Conservation (phyloP, 2,113 vertebrate species). For the Chaetodon auriga region DNA sequence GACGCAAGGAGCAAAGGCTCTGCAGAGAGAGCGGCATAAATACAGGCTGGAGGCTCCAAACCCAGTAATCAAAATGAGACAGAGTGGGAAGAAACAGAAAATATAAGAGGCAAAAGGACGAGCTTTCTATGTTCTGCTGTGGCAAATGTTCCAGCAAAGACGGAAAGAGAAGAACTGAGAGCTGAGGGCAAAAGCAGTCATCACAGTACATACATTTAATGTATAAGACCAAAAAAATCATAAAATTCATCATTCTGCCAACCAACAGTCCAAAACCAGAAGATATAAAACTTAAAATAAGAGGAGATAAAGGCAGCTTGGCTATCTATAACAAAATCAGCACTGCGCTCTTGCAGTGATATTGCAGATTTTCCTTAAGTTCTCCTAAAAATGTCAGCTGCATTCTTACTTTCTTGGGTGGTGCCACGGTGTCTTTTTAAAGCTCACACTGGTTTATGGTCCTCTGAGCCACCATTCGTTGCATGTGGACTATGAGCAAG, state of each 20-base stretch:
- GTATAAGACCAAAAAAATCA: too few relatives aligned
- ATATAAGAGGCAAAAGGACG: background rate
- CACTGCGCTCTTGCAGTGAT: background rate
- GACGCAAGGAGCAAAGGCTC: conserved; percentile 26
- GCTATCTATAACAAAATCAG: background rate
- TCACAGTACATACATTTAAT: background rate
- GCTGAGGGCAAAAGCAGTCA: background rate
- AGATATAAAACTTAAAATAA: background rate
- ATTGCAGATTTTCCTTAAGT: background rate
- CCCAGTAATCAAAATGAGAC: conserved; percentile 25
- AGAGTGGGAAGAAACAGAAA: conserved; percentile 12
- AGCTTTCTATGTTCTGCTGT: conserved; percentile 1
- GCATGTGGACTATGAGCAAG: background rate
- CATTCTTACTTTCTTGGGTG: background rate
- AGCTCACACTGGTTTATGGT: background rate
- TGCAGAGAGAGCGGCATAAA: conserved; percentile 26
- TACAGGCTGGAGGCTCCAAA: conserved; percentile 38
- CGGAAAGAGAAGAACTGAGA: background rate
- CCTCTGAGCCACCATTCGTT: background rate
- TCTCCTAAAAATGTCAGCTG: background rate
- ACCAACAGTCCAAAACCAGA: background rate
- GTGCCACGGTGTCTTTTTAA: background rate
- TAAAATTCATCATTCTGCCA: background rate
- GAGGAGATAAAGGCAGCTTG: background rate
- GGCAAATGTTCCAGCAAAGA: background rate